Conservation (phyloP, 2,113 vertebrate genomes). For the Burhinus oedicnemus region DNA sequence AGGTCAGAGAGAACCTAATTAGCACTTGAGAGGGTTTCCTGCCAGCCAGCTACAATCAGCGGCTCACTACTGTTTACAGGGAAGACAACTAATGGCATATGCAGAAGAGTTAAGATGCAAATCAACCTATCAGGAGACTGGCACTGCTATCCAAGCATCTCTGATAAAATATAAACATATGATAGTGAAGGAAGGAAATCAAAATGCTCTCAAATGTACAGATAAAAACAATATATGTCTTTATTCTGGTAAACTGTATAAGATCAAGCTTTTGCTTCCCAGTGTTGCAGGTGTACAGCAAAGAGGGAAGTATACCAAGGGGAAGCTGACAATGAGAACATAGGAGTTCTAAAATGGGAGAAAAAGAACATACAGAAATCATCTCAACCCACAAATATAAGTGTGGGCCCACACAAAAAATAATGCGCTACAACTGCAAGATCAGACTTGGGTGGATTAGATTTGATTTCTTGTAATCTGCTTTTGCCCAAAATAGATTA, state of each 20-base stretch:
- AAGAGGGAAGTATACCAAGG: background rate
- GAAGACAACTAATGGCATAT: background rate
- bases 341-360: background rate
- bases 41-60: background rate
- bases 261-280: background rate
- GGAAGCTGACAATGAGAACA: background rate
- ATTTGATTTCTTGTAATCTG: background rate
- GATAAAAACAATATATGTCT: background rate
- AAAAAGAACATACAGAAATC: background rate
- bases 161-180: background rate
- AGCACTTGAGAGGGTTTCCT: background rate
- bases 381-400: background rate
- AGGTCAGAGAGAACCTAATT: background rate
- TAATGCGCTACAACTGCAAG: background rate
- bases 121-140: background rate
- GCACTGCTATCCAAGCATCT: background rate
- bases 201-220: background rate
- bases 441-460: background rate
- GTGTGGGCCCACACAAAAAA: background rate
- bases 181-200: background rate
- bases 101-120: background rate
- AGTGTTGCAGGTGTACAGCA: background rate
- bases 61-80: background rate
- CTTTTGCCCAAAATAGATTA: background rate
- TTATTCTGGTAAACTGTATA: background rate